Conservation (phyloP, 2,113 vertebrate genomes). For the Microcebus lehilahytsara region DNA sequence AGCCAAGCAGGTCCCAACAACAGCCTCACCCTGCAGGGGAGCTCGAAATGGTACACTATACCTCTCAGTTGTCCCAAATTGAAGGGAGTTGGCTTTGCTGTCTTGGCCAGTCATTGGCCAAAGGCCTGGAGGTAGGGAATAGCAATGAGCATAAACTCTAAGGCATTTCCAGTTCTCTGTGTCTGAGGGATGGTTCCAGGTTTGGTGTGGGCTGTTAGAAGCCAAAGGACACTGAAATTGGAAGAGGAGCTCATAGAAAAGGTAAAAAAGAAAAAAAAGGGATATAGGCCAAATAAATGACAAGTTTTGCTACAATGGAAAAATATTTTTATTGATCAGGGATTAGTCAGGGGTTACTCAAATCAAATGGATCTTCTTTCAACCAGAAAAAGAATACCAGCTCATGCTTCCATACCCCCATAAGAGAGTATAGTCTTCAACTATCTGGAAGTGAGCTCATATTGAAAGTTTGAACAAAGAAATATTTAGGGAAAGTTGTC, state of each 20-base stretch:
- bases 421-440: not conserved
- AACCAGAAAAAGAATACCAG: not conserved
- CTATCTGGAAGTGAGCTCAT: not conserved
- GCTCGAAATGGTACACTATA: not conserved
- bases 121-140: not conserved
- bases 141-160: not conserved
- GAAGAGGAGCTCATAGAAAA: not conserved
- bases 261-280: not conserved
- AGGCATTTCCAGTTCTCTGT: not conserved
- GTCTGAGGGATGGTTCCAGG: not conserved
- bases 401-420: not conserved
- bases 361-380: not conserved
- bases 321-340: not conserved
- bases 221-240: not conserved
- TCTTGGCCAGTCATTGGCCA: not conserved
- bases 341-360: not conserved
- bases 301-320: not conserved
- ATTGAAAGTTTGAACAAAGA: conserved; percentile 20
- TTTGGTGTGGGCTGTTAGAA: not conserved
- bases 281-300: not conserved
- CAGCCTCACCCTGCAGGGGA: not conserved
- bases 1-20: not conserved
- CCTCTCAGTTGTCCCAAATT: not conserved
- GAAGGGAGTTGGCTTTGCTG: not conserved
- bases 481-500: not conserved